phyloP scores from a whole-genome alignment of 1,140 invertebrate genomes.

The Microplitis demolitor region DNA sequence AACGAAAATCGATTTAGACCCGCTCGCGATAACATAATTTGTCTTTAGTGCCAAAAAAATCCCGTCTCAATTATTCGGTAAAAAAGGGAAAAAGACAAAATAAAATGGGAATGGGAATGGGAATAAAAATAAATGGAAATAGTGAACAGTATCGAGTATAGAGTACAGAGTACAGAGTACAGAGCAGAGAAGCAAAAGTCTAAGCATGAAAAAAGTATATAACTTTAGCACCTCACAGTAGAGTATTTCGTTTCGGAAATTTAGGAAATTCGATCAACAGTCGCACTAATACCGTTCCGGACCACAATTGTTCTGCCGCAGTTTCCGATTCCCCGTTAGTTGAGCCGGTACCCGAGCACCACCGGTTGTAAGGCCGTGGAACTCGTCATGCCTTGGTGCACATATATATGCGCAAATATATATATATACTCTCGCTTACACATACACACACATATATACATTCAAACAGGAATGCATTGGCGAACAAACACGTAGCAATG shows the following conservation, averaged over 20 bases:
- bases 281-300: constrained; percentile 4
- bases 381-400: neutral
- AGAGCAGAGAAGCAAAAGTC: too few relatives aligned
- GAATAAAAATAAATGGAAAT: neutral
- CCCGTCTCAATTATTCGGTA: neutral
- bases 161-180: too few relatives aligned
- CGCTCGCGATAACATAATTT: neutral
- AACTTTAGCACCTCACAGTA: neutral
- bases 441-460: neutral
- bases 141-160: neutral
- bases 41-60: neutral
- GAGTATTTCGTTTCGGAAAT: neutral
- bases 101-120: neutral
- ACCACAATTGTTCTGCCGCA: constrained; percentile 1
- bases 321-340: neutral
- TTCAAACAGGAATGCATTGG: constrained; percentile 1
- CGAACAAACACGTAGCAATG: neutral
- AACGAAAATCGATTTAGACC: too few relatives aligned
- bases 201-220: neutral
- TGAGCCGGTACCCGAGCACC: neutral
- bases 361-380: neutral
- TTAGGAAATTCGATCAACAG: constrained; percentile 6
- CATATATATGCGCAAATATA: too few relatives aligned
- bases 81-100: neutral
- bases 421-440: too few relatives aligned